Base-by-base conservation (phyloP, 1,140 invertebrate species). In the Atta texana region DNA sequence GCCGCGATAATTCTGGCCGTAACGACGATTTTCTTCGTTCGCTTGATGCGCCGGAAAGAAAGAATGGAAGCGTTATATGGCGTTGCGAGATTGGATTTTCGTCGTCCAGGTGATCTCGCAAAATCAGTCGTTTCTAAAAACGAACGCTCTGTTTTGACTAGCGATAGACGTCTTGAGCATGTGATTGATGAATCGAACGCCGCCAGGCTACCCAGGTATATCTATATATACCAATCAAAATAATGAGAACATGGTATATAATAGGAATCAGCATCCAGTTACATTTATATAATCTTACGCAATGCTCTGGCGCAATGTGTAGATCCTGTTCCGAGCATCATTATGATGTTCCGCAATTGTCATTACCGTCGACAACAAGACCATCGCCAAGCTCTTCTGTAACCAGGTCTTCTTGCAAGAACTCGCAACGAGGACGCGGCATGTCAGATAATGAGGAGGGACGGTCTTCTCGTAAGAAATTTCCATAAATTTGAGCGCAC, bases 321-420 rank as follows among this genome's bases (percentile, higher is more conserved):
- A 94, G 96, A 90, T 96, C 96, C 14, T 96, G 96, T 55, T 97
- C 96, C 39, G 97, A 98, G 93, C 97, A 98, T 93, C 97, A 98
- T 93, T 98, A 98, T 94, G 98, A 98, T 93, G 97, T 98, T 8
- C 98, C 98, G 2, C 97, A 98, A 95, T 95, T 97, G 91, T 97
- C 97, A 16, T 95, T 97, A 91, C 96, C 92, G 91, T 95, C 76
- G 94, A 95, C 96, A 24, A 96, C 96, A 3, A 96, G 96, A 85
- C 96, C 96, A 12, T 96, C 96, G 3, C 91, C 92, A 7, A 92
- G 91, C 64, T 92, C 92, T 1, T 92, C 92, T 51, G 90, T 92
- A 28, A 96, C 95, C 90, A 96, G 96, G 76, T 96, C 96, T 88
- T 96, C 96, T 85, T 96, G 96, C 90, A 96, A 96, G 89, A 97